These are phyloP conservation scores for Styela plicata DNA, from an alignment of 23 tunicate genomes.

Conservation along the genomic window DNA sequence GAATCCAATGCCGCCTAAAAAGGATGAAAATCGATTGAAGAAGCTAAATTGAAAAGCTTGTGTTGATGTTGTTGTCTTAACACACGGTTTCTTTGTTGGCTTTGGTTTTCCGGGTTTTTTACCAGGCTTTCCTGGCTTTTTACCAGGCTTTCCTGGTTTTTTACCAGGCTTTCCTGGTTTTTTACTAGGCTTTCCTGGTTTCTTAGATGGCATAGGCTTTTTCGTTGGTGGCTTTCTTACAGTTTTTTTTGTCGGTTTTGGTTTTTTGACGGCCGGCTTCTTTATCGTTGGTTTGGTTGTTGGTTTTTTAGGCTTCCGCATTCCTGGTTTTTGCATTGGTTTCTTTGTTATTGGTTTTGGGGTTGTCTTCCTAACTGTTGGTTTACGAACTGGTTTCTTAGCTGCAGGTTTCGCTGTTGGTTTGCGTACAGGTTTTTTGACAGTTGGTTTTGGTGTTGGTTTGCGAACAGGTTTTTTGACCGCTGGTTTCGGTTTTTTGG, in stretches of 20 bases:
- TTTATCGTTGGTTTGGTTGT: not conserved
- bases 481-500: not conserved
- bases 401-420: not conserved
- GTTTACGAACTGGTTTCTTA: not conserved
- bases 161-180: not conserved
- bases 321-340: not conserved
- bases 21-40: too few species aligned
- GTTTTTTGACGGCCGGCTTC: not conserved
- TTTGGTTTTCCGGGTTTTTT: too few species aligned
- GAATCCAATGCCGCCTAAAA: too few species aligned
- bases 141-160: not conserved
- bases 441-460: not conserved
- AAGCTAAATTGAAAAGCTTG: too few species aligned
- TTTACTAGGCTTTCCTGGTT: not conserved
- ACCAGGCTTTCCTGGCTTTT: too few species aligned
- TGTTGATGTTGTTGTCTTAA: not conserved
- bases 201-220: not conserved
- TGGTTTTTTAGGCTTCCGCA: not conserved
- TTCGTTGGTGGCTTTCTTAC: not conserved
- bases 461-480: not conserved
- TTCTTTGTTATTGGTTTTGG: not conserved
- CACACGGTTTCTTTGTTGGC: conserved; percentile 1
- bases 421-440: not conserved
- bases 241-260: not conserved
- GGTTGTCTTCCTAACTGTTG: not conserved